Base-by-base conservation (phyloP, 1,140 invertebrate genomes). In the Drosophila pruinosa region DNA sequence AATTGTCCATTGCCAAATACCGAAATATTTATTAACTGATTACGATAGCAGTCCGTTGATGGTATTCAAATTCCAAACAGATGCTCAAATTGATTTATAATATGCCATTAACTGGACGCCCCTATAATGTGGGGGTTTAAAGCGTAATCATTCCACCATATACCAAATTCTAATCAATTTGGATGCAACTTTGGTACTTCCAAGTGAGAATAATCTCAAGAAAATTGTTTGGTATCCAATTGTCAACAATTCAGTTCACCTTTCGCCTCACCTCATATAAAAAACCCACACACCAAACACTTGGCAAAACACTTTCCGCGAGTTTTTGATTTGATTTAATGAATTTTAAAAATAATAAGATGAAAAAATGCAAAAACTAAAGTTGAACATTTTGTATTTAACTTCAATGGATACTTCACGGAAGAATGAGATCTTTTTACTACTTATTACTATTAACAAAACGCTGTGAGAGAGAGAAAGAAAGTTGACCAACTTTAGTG, bases 401-500 rank as follows among this genome's bases (percentile, higher is more conserved):
- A 64, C 26, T 62, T 52, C 36, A 28, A 70, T 39, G 10, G 52
- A 41, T 43, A 36, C n/a, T n/a, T n/a, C n/a, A n/a, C n/a, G n/a
- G n/a, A 34, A 31, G 24, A 45, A 63, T 61, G 26, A 48, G 12
- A 41, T 57, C 38, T 48, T 39, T 64, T 54, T 69, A 70, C 65
- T 72, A 71, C 65, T 63, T 63, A 81, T 65, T 31, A 43, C 31
- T 34, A 34, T 34, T 76, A 69, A 86, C 64, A 34, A 74, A 86
- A 77, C 73, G 80, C 80, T 86, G 80, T 85, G 80, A 85, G 69
- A 85, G 31, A 34, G 31, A 12, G 3, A 31, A 10, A 31, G 28
- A 85, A 69, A 85, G 73, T 85, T 75, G 72, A 83, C 52, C 69
- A 74, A 81, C 77, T 78, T 59, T 64, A 86, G 81, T 86, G 80